Evolutionary conservation across 2,888 invertebrate genomes (phyloP).

Genomic region (Melipona beecheii): DNA sequence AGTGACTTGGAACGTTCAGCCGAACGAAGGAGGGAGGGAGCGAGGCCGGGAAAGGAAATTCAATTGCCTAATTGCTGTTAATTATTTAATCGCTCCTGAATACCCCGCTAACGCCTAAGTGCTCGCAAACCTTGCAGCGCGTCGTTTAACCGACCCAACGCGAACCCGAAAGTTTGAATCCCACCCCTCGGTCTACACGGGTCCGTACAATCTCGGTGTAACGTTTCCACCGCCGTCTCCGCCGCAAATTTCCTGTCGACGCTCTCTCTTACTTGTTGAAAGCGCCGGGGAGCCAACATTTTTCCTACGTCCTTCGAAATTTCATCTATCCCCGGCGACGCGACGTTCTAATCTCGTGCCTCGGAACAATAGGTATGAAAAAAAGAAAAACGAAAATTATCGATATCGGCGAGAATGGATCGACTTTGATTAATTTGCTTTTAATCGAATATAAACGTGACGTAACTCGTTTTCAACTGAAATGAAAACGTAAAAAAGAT

Average conservation of each 20-base stretch:
- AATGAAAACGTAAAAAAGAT: neutral
- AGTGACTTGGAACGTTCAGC: slow-evolving; percentile 38
- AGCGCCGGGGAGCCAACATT: slow-evolving; percentile 6
- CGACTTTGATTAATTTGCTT: neutral
- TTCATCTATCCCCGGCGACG: neutral
- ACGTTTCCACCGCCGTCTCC: slow-evolving; percentile 48
- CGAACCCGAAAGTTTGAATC: slow-evolving; percentile 68
- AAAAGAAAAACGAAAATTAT: neutral
- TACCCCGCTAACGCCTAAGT: slow-evolving; percentile 76
- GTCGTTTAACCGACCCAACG: slow-evolving; percentile 72
- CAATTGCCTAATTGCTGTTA: slow-evolving; percentile 82
- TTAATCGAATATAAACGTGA: neutral
- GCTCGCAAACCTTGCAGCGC: slow-evolving; percentile 73
- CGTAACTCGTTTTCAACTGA: neutral
- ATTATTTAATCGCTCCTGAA: slow-evolving; percentile 81
- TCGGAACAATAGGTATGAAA: neutral
- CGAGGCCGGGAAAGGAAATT: slow-evolving; percentile 70
- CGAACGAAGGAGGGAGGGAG: slow-evolving; percentile 33
- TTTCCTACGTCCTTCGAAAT: neutral
- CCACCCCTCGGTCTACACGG: slow-evolving; percentile 28
- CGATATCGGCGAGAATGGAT: neutral
- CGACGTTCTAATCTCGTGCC: neutral
- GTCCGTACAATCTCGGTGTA: slow-evolving; percentile 43
- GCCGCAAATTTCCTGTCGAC: slow-evolving; percentile 52
- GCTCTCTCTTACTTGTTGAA: slow-evolving; percentile 31